These are phyloP conservation scores for Tympanoctomys barrerae DNA, from an alignment of 2,797 vertebrate genomes.

Conservation along the genomic window DNA sequence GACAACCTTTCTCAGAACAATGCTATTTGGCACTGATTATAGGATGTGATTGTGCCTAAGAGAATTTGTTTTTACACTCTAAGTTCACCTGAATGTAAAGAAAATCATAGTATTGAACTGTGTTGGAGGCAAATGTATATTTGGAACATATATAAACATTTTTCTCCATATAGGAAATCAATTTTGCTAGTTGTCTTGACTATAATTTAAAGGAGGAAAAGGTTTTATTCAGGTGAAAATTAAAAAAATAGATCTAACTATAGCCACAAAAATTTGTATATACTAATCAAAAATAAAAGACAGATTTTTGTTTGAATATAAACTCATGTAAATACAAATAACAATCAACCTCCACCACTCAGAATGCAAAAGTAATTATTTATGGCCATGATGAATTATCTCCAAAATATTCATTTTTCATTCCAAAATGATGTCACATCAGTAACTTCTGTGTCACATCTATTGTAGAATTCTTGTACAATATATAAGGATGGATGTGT, in stretches of 20 bases:
- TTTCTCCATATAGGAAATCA: neutral
- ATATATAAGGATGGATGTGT: neutral
- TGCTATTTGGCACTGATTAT: neutral
- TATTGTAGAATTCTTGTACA: neutral
- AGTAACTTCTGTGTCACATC: neutral
- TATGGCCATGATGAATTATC: neutral
- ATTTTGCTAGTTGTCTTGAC: neutral
- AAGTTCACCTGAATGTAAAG: constrained; percentile 41
- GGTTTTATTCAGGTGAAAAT: constrained; percentile 14
- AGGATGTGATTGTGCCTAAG: neutral
- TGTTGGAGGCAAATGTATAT: neutral
- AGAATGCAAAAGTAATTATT: neutral
- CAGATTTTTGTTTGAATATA: constrained; percentile 28
- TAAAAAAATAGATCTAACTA: constrained; percentile 9
- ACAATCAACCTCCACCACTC: neutral
- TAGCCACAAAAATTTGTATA: constrained; percentile 25
- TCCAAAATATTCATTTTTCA: constrained; percentile 11
- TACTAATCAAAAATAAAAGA: constrained; percentile 40
- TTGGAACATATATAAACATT: too few species aligned
- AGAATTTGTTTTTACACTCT: constrained; percentile 17
- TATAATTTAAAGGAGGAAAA: constrained; percentile 55
- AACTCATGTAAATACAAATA: neutral
- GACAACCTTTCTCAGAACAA: constrained; percentile 23
- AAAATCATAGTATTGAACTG: neutral
- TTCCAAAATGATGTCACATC: neutral